phyloP scores from a whole-genome alignment of 1,140 invertebrate genomes.

The Eueides isabella region DNA sequence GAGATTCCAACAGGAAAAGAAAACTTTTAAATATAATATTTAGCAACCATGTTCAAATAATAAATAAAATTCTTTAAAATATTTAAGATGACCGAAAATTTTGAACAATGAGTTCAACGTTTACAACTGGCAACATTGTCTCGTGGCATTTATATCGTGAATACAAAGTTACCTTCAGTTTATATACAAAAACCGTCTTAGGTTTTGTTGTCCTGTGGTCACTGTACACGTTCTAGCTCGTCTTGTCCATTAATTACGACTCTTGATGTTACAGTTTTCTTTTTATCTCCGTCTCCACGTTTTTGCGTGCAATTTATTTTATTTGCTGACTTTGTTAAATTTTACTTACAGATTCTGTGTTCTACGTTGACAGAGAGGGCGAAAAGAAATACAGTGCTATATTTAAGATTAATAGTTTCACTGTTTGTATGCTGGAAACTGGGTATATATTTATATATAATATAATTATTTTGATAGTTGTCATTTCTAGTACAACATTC shows the following conservation, averaged over 20 bases:
- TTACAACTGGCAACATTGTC: conserved; percentile 12
- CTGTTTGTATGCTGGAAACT: too few relatives aligned
- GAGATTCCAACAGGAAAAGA: too few relatives aligned
- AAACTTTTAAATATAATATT: too few relatives aligned
- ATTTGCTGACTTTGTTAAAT: conserved; percentile 54
- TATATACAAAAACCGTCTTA: not conserved
- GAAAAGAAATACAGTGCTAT: not conserved
- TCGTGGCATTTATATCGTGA: not conserved
- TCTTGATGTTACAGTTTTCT: conserved; percentile 56
- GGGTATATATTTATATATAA: too few relatives aligned
- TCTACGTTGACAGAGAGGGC: not conserved
- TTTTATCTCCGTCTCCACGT: conserved; percentile 49
- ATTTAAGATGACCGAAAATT: not conserved
- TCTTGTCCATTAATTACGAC: conserved; percentile 61
- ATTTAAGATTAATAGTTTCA: not conserved
- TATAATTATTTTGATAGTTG: not conserved
- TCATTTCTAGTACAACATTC: conserved; percentile 1
- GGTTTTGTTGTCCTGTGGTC: conserved; percentile 5
- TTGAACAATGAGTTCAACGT: conserved; percentile 9
- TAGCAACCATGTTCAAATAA: too few relatives aligned
- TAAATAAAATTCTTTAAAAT: not conserved
- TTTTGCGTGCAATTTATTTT: conserved; percentile 68
- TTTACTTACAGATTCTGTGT: conserved; percentile 61
- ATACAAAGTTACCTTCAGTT: conserved; percentile 1
- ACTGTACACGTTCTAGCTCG: conserved; percentile 35